Evolutionary conservation across 2,888 invertebrate species (phyloP).

Genomic region (Limnephilus marmoratus): DNA sequence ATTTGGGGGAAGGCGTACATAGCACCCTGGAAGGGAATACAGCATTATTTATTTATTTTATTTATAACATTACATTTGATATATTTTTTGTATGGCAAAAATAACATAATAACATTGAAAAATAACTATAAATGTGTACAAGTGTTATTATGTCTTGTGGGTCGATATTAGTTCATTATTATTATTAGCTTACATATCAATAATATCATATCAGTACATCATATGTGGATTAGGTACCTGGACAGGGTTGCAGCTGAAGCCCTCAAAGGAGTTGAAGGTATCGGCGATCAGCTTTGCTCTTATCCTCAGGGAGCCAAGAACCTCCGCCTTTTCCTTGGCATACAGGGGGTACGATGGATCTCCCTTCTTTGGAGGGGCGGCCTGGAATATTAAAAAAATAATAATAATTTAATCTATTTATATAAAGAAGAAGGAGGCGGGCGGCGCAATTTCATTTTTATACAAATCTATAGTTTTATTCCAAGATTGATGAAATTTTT

Average conservation of each 20-base stretch:
- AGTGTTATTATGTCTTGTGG: no score
- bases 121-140: no score
- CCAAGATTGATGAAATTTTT: no score
- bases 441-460: no score
- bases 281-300: conserved; percentile 91
- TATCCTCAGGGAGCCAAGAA: conserved; percentile 84
- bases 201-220: neutral
- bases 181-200: neutral
- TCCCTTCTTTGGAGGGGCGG: conserved; percentile 88
- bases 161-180: no score
- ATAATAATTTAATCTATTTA: neutral
- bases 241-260: conserved; percentile 89
- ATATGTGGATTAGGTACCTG: conserved; percentile 71
- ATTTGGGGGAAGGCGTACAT: conserved; percentile 99
- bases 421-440: no score
- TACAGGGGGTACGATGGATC: conserved; percentile 92
- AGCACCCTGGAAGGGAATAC: conserved; percentile 82
- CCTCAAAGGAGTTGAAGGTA: conserved; percentile 93
- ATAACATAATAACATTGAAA: no score
- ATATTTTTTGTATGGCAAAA: no score
- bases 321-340: conserved; percentile 83
- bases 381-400: conserved; percentile 68
- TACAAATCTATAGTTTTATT: no score
- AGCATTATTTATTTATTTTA: no score
- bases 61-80: no score